phyloP scores from a whole-genome alignment of 2,888 invertebrate genomes.

The Himalopsyche anomala region DNA sequence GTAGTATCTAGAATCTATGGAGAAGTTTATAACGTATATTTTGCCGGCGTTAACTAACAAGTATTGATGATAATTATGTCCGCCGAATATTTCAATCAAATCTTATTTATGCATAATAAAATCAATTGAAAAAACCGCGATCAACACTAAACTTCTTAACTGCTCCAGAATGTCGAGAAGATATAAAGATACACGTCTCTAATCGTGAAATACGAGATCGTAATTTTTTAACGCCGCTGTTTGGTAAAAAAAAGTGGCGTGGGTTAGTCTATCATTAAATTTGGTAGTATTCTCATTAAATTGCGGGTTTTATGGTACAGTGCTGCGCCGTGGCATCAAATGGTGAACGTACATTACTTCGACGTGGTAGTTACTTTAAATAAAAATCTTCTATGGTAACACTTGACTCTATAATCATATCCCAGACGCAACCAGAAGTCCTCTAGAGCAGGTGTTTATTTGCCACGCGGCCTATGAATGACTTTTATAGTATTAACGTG shows the following conservation, averaged over 20 bases:
- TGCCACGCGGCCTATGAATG: constrained; percentile 41
- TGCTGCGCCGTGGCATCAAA: constrained; percentile 2
- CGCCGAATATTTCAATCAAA: constrained; percentile 32
- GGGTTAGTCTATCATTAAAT: constrained; percentile 46
- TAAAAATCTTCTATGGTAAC: constrained; percentile 22
- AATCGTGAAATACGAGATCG: constrained; percentile 51
- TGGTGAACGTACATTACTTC: neutral
- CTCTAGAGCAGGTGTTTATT: constrained; percentile 45
- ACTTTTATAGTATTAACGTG: constrained; percentile 59
- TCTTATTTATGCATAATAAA: constrained; percentile 28
- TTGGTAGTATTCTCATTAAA: constrained; percentile 44
- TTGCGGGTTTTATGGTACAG: constrained; percentile 42
- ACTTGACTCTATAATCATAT: constrained; percentile 36
- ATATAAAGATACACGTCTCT: constrained; percentile 40
- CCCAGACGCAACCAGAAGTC: constrained; percentile 44
- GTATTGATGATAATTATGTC: constrained; percentile 11
- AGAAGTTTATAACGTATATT: too few relatives aligned
- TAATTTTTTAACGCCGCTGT: constrained; percentile 46
- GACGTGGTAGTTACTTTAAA: constrained; percentile 27
- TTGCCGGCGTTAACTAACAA: neutral
- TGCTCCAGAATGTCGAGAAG: constrained; percentile 42
- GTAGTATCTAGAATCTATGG: too few relatives aligned
- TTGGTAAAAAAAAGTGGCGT: constrained; percentile 37
- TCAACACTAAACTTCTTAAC: constrained; percentile 24
- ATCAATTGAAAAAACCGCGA: constrained; percentile 36